Evolutionary conservation across 2,888 invertebrate species (phyloP).

Genomic region (Macrostomum cliftonense): DNA sequence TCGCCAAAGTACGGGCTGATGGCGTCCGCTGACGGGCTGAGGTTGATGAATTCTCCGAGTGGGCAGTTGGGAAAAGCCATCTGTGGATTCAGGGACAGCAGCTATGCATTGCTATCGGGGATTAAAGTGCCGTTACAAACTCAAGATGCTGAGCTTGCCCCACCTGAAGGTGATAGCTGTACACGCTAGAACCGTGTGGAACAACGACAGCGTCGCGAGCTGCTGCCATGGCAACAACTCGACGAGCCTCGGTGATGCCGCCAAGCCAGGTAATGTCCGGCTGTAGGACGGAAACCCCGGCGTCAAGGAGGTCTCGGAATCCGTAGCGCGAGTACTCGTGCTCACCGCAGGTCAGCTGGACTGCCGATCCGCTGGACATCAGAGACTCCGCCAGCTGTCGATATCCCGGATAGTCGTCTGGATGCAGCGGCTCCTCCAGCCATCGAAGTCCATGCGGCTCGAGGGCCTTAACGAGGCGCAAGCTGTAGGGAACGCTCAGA

Average conservation of each 20-base stretch:
- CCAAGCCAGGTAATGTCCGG: slow-evolving; percentile 34
- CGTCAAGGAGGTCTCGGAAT: slow-evolving; percentile 22
- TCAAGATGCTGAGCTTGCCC: no score
- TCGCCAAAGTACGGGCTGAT: slow-evolving; percentile 29
- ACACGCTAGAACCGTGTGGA: slow-evolving; percentile 31
- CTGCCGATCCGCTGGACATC: slow-evolving; percentile 20
- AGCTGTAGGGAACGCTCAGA: slow-evolving; percentile 23
- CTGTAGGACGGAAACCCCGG: slow-evolving; percentile 27
- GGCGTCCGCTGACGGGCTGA: slow-evolving; percentile 23
- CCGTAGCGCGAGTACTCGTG: slow-evolving; percentile 32
- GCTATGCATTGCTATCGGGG: no score
- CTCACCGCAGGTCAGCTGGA: slow-evolving; percentile 27
- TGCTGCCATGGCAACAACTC: slow-evolving; percentile 28
- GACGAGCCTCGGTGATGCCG: slow-evolving; percentile 28
- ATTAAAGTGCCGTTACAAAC: no score
- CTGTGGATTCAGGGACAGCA: no score
- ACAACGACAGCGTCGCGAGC: slow-evolving; percentile 25
- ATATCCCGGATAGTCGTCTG: slow-evolving; percentile 27
- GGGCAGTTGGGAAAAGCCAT: slow-evolving; percentile 30
- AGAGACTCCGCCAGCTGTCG: slow-evolving; percentile 12
- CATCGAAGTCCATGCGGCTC: slow-evolving; percentile 26
- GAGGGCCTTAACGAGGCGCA: slow-evolving; percentile 21
- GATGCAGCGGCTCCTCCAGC: slow-evolving; percentile 31
- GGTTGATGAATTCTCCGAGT: slow-evolving; percentile 27
- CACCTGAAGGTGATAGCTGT: slow-evolving; percentile 28